Evolutionary conservation across 2,888 invertebrate species (phyloP).

Genomic region (Plagodis pulveraria): DNA sequence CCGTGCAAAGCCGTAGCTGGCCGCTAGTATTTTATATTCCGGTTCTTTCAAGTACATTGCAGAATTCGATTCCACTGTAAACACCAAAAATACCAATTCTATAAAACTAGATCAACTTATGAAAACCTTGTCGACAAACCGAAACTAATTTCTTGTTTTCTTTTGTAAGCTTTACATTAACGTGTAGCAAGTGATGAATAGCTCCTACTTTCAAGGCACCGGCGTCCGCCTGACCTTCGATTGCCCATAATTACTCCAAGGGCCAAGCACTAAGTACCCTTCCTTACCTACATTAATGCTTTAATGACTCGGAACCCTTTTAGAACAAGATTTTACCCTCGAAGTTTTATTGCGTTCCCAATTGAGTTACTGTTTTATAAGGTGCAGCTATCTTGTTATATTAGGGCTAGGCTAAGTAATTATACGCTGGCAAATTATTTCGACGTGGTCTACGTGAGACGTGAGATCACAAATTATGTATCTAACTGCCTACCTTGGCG

Average conservation of each 20-base stretch:
- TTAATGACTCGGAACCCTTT: conserved; percentile 28
- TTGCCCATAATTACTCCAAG: conserved; percentile 22
- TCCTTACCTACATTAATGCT: conserved; percentile 24
- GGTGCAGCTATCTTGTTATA: conserved; percentile 4
- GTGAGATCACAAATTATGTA: neutral
- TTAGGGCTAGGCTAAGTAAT: neutral
- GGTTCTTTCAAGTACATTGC: no score
- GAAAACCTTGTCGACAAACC: neutral
- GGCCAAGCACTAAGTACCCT: conserved; percentile 22
- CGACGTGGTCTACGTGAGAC: neutral
- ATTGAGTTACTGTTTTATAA: conserved; percentile 9
- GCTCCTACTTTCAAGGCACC: conserved; percentile 6
- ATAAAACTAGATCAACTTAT: no score
- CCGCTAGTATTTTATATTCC: no score
- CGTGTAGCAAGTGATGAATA: conserved; percentile 7
- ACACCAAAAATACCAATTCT: no score
- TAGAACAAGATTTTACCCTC: conserved; percentile 20
- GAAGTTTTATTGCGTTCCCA: conserved; percentile 19
- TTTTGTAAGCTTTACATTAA: neutral
- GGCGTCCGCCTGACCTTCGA: conserved; percentile 17
- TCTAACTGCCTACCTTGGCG: no score
- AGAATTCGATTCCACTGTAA: no score
- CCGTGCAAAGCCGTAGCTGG: no score
- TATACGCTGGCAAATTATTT: neutral
- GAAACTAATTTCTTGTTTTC: neutral